phyloP scores from a whole-genome alignment of 2,888 invertebrate species.

The Nematopogon swammerdamellus region DNA sequence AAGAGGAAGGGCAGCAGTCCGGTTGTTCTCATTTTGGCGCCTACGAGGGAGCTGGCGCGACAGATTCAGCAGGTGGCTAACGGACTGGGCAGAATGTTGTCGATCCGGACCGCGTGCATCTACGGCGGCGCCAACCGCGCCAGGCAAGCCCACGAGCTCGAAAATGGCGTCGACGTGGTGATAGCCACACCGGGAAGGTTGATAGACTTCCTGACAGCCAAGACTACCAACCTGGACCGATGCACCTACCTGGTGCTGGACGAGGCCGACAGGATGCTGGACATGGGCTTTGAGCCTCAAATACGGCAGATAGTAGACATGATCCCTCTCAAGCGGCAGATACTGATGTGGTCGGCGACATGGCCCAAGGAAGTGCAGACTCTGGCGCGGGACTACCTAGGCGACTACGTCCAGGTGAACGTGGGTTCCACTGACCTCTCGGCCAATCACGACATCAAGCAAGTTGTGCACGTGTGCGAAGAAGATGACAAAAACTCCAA shows the following conservation, averaged over 20 bases:
- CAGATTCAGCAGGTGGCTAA: slow-evolving; percentile 78
- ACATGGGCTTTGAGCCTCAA: slow-evolving; percentile 98
- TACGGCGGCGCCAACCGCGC: slow-evolving; percentile 84
- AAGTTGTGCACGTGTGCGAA: slow-evolving; percentile 78
- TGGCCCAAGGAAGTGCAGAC: slow-evolving; percentile 95
- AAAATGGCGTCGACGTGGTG: slow-evolving; percentile 75
- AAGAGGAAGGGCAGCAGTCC: slow-evolving; percentile 74
- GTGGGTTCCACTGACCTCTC: slow-evolving; percentile 84
- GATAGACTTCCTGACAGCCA: slow-evolving; percentile 75
- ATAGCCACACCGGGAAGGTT: slow-evolving; percentile 87
- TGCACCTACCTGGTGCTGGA: slow-evolving; percentile 84
- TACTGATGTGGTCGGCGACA: slow-evolving; percentile 97
- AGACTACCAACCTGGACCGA: slow-evolving; percentile 65
- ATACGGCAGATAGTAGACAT: slow-evolving; percentile 89
- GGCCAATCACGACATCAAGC: slow-evolving; percentile 87
- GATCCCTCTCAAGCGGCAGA: slow-evolving; percentile 89
- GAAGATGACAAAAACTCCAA: slow-evolving; percentile 71
- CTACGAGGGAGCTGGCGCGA: slow-evolving; percentile 73
- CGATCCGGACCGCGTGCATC: slow-evolving; percentile 75
- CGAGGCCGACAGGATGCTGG: slow-evolving; percentile 93
- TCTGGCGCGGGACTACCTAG: slow-evolving; percentile 88
- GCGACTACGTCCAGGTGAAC: slow-evolving; percentile 87
- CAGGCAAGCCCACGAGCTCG: slow-evolving; percentile 59
- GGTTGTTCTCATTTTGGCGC: slow-evolving; percentile 74
- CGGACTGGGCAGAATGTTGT: slow-evolving; percentile 68